Evolutionary conservation across 2,797 vertebrate species (phyloP), one percentile per base, ranked within the genome.

Genomic region (Dryobates pubescens): DNA sequence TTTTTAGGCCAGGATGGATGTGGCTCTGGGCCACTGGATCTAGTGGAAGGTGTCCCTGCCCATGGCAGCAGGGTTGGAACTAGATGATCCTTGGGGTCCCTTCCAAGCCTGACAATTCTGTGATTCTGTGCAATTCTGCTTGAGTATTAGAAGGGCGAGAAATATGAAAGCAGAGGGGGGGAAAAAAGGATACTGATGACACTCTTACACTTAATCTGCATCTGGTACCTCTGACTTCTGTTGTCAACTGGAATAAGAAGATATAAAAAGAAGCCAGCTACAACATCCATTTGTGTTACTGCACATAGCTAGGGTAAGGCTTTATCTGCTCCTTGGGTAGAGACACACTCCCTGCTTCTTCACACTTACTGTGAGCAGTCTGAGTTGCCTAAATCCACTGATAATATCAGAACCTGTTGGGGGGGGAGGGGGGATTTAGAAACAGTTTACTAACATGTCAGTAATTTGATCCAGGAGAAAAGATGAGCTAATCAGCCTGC

Each of bases 151-250:
- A 88, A 74, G 54, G 27, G 62, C 71, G 90, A 20, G 51, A 77
- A 91, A 86, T 38, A 79, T 4, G 41, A 92, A 91, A 88, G 64
- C 68, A 62, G 54, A 68, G 10, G 47, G 49, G 49, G 47, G 22
- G 88, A 75, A 86, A 76, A 89, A 71, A 0, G n/a, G 41, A 79
- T 90, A 67, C 17, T 17, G 14, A 56, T 84, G 74, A 76, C 69
- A 68, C 45, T 88, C 68, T 51, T 38, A 75, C 77, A 92, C 77
- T 89, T 64, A 92, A 94, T 36, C 47, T 9, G 2, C 71, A 87
- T 89, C 90, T 82, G 63, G 45, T 84, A 75, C n/a, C 88, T 92
- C 94, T 80, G 91, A 86, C 62, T 91, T 86, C 27, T 53, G 30
- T 54, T 94, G 88, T 92, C 88, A 93, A n/a, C 62, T 51, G 79